These are phyloP conservation scores for Meleagris gallopavo DNA, from an alignment of 2,113 vertebrate species.

Conservation along the genomic window DNA sequence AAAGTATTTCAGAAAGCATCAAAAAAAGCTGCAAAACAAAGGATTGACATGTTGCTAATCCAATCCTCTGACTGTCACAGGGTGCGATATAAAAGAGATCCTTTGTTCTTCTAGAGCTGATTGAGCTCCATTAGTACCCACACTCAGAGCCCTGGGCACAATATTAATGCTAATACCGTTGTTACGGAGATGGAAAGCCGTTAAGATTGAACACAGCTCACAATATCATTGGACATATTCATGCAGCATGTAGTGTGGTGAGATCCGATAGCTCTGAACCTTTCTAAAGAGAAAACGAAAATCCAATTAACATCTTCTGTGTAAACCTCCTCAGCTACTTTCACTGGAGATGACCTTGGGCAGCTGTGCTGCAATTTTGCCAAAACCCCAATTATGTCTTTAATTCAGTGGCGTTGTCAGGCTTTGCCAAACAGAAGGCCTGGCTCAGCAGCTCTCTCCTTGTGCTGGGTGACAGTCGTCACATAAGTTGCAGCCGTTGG, in stretches of 20 bases:
- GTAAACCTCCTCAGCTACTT: slow-evolving; percentile 34
- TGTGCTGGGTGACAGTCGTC: neutral
- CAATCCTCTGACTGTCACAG: slow-evolving; percentile 56
- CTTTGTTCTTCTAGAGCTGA: slow-evolving; percentile 70
- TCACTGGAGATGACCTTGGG: slow-evolving; percentile 53
- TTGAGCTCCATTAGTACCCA: slow-evolving; percentile 62
- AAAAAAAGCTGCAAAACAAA: neutral
- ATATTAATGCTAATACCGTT: slow-evolving; percentile 56
- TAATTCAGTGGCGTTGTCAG: neutral
- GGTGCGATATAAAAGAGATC: slow-evolving; percentile 31
- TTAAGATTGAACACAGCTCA: slow-evolving; percentile 63
- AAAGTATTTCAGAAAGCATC: neutral
- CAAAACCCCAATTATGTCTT: slow-evolving; percentile 34
- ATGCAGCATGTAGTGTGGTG: slow-evolving; percentile 44
- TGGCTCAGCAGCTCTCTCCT: neutral
- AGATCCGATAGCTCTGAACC: slow-evolving; percentile 50
- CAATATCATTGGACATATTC: slow-evolving; percentile 60
- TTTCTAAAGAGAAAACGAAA: slow-evolving; percentile 42
- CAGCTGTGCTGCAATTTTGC: slow-evolving; percentile 57
- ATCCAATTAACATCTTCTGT: slow-evolving; percentile 62
- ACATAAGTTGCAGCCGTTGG: neutral
- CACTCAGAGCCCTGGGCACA: slow-evolving; percentile 56
- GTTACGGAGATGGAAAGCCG: slow-evolving; percentile 61
- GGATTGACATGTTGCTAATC: slow-evolving; percentile 62
- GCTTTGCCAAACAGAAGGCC: slow-evolving; percentile 41